phyloP scores from a whole-genome alignment of 1,140 invertebrate genomes.

The Magallana gigas region DNA sequence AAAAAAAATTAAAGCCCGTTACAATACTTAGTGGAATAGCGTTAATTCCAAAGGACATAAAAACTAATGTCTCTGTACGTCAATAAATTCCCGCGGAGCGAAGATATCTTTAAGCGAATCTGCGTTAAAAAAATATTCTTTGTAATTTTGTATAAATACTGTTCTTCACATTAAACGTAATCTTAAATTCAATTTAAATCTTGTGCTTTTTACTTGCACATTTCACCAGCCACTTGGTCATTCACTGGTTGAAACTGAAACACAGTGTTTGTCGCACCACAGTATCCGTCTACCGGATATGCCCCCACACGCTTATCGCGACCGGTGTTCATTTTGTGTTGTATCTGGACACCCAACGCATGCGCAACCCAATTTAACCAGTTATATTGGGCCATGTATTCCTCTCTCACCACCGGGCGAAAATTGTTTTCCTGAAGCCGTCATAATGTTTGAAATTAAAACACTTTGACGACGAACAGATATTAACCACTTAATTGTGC shows the following conservation, averaged over 20 bases:
- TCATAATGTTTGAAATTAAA: not conserved
- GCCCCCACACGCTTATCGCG: slow-evolving; percentile 36
- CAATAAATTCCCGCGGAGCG: no score
- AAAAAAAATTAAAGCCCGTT: no score
- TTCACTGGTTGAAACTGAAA: slow-evolving; percentile 46
- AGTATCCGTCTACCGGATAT: slow-evolving; percentile 43
- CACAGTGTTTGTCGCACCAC: not conserved
- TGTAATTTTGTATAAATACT: no score
- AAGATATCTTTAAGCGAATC: no score
- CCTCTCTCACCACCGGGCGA: slow-evolving; percentile 36
- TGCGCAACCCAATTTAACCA: slow-evolving; percentile 27
- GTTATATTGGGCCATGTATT: slow-evolving; percentile 38
- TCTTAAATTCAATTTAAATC: no score
- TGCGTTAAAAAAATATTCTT: no score
- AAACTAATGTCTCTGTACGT: no score
- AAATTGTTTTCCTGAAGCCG: slow-evolving; percentile 43
- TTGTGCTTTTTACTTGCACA: no score
- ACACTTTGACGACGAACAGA: not conserved
- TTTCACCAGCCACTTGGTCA: no score
- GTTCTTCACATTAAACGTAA: no score
- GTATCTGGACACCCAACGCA: not conserved
- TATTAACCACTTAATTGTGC: not conserved
- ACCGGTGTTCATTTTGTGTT: not conserved
- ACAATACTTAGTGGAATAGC: no score
- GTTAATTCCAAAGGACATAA: no score